phyloP scores from a whole-genome alignment of 1,140 invertebrate species.

The Ips typographus region DNA sequence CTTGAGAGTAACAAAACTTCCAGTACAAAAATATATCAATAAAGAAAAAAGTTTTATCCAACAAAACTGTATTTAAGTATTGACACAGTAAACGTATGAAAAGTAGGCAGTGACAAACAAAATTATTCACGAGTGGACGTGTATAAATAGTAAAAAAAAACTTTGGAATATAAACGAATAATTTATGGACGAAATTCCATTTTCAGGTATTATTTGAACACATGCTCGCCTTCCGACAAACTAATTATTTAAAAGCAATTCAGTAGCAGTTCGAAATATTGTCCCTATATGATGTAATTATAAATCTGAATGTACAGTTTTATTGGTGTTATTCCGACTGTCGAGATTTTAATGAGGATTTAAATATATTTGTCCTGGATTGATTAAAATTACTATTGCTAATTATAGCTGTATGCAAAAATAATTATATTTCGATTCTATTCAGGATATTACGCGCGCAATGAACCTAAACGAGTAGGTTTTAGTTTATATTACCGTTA shows the following conservation, averaged over 20 bases:
- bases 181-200: no score
- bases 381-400: slow-evolving; percentile 19
- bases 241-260: slow-evolving; percentile 2
- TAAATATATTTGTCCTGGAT: slow-evolving; percentile 15
- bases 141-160: no score
- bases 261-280: not conserved
- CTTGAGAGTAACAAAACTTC: no score
- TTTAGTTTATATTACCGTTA: not conserved
- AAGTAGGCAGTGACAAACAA: no score
- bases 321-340: slow-evolving; percentile 16
- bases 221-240: slow-evolving; percentile 4
- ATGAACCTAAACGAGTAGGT: not conserved
- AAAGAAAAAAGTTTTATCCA: no score
- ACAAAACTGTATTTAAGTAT: no score
- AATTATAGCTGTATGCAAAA: slow-evolving; percentile 5
- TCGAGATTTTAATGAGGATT: slow-evolving; percentile 14
- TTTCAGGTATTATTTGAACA: not conserved
- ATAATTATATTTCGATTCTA: slow-evolving; percentile 14
- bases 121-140: no score
- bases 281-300: not conserved
- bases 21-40: no score
- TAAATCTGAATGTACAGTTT: slow-evolving; percentile 3
- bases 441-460: slow-evolving; percentile 14
- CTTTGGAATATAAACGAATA: no score
- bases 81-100: no score